A percentile compares a stretch with the other conserved stretches of the same genome.
Conservation (phyloP, 2,113 vertebrate genomes). For the Siniperca chuatsi region DNA sequence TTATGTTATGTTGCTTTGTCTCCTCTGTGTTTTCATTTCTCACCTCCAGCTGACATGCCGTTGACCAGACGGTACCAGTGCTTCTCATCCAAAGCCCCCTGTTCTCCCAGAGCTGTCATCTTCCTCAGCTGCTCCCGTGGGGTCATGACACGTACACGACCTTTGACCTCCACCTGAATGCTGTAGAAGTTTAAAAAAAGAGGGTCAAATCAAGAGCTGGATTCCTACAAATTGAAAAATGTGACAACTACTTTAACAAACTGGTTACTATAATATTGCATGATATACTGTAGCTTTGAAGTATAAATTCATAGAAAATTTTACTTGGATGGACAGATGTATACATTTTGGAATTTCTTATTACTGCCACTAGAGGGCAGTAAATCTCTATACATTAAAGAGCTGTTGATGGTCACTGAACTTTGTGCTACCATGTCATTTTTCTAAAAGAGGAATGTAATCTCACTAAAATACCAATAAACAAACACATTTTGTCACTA, state of each 20-base stretch:
- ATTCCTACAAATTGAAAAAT: neutral
- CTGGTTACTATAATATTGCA: neutral
- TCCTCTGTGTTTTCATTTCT: slow-evolving; percentile 38
- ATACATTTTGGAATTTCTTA: neutral
- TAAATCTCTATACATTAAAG: slow-evolving; percentile 12
- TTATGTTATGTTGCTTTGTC: neutral
- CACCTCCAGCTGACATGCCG: slow-evolving; percentile 91
- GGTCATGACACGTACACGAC: slow-evolving; percentile 85
- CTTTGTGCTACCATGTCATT: neutral
- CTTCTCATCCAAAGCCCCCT: slow-evolving; percentile 89
- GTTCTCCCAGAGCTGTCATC: slow-evolving; percentile 88
- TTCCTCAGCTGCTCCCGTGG: slow-evolving; percentile 90
- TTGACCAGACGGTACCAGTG: slow-evolving; percentile 89
- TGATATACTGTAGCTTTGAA: neutral
- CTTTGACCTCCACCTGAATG: slow-evolving; percentile 44
- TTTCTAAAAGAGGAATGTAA: neutral
- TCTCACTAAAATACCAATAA: neutral
- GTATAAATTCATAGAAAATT: neutral
- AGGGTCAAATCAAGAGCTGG: neutral
- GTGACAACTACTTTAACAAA: neutral
- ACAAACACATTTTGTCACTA: neutral
- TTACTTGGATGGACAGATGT: neutral
- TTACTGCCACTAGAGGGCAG: slow-evolving; percentile 60
- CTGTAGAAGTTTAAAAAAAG: slow-evolving; percentile 22
- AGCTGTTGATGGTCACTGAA: neutral